Evolutionary conservation across 2,888 invertebrate species (phyloP), one percentile per base, ranked within the genome.

Genomic region (Cataglyphis livida): DNA sequence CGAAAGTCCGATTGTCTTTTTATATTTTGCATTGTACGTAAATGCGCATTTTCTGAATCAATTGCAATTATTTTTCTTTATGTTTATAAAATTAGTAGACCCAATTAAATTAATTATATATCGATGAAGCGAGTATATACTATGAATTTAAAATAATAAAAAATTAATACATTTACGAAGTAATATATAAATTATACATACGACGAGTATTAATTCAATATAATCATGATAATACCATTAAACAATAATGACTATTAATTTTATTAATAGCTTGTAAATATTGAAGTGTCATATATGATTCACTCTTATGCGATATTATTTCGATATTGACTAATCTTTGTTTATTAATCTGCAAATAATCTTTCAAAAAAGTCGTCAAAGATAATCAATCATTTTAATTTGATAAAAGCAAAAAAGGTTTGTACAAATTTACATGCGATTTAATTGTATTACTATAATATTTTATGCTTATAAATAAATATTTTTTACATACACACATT

Each of bases 211-310:
- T 66, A 28, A 1, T 66, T 76, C 32, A 76, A 73, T 61, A 25
- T 64, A 65, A 18, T 51, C 32, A 68, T 21, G 15, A 57, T 66
- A 51, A 66, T 76, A 41, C 68, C 21, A 64, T 75, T 51, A 64
- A 64, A 64, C 3, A 76, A 66, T n/a, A 41, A 57, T 28, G 9
- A 66, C 5, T 66, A 76, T 68, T 66, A 68, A 76, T 68, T 57
- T 66, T 66, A 76, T 54, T 68, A 57, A 54, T 68, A 66, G 15
- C 5, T 44, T 54, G 68, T 76, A 76, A 76, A 76, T 76, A 68
- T 76, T 41, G 9, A 68, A 76, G 32, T 76, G 76, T 57, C 76
- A 57, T n/a, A 41, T 5, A 25, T 57, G 68, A 68, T 25, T 76
- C 28, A 68, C 41, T 75, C 35, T 74, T 57, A 62, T 5, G n/a